These are phyloP conservation scores for Lymantria monacha DNA, from an alignment of 2,888 invertebrate species.

Conservation along the genomic window DNA sequence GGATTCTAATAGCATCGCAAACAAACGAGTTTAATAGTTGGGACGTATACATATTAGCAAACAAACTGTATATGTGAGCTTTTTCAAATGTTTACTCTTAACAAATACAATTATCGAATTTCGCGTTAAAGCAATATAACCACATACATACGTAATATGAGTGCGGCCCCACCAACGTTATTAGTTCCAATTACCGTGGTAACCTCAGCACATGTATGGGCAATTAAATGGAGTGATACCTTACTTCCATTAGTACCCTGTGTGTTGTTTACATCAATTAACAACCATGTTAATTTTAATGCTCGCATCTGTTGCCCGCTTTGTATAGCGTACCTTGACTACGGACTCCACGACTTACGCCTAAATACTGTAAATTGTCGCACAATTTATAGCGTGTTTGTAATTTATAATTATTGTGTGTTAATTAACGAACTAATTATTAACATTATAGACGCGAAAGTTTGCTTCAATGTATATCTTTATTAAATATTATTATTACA, in stretches of 20 bases:
- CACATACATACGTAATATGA: conserved; percentile 49
- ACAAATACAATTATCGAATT: conserved; percentile 39
- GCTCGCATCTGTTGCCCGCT: conserved; percentile 53
- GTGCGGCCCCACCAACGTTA: conserved; percentile 64
- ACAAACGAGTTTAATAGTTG: background rate
- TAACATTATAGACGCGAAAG: too few species aligned
- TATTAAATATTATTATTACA: too few species aligned
- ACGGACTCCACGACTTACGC: conserved; percentile 40
- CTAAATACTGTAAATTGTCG: conserved; percentile 33
- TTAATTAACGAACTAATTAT: too few species aligned
- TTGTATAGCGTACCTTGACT: conserved; percentile 37
- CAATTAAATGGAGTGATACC: conserved; percentile 81
- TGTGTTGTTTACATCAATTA: conserved; percentile 78
- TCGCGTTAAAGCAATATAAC: conserved; percentile 47
- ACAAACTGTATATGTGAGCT: background rate
- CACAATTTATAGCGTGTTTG: conserved; percentile 13
- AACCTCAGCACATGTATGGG: conserved; percentile 77
- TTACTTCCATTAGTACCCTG: conserved; percentile 74
- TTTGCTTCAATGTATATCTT: too few species aligned
- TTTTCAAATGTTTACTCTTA: conserved; percentile 11
- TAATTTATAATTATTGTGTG: conserved; percentile 19
- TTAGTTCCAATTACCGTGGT: conserved; percentile 77
- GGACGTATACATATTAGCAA: background rate
- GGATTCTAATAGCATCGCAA: background rate
- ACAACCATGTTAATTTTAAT: conserved; percentile 71